Evolutionary conservation across 2,113 vertebrate genomes (phyloP), one percentile per base, ranked within the genome.

Genomic region (Macrotus californicus): DNA sequence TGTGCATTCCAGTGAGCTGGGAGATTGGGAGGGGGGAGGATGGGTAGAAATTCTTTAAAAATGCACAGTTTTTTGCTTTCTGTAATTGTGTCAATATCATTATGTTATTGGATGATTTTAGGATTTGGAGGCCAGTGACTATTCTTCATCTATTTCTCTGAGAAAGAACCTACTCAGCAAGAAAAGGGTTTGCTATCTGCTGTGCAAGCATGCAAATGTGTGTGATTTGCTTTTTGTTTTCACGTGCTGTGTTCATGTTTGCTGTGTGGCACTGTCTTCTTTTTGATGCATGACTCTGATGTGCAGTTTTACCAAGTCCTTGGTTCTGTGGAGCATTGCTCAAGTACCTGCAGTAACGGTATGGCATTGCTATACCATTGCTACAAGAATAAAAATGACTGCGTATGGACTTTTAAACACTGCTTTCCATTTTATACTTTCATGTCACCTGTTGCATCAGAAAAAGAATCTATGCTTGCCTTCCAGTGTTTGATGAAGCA

Each of bases 81-180:
- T 91, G 56, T 69, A 3, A 96, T 67, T 92, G 64, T 98, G 89
- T 97, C 96, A 94, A 79, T 95, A 93, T 96, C 91, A 96, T 64
- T 67, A 87, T 98, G 75, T 98, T 98, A 89, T 98, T 98, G 98
- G 81, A 98, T 98, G 95, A 97, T 98, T 98, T 13, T 98, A 98
- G 98, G 98, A 97, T 89, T 92, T 98, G 98, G 97, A 98, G n/a
- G 64, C 87, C 98, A 93, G 12, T 83, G 98, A 97, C 96, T 97
- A 48, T 93, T 75, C 98, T 97, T 93, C 98, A 84, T 52, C 97
- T 97, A 86, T 97, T 97, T 97, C 98, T 97, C 39, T 97, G 97
- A 97, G 90, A 98, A 94, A 97, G 96, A 98, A 79, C 96, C 97
- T 72, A 36, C 96, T 43, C 94, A 0, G 43, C 98, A 95, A 95